Percentiles rank a stretch among this genome's conserved stretches.
Conservation (phyloP, 2,888 invertebrate genomes). For the Plagodis pulveraria region DNA sequence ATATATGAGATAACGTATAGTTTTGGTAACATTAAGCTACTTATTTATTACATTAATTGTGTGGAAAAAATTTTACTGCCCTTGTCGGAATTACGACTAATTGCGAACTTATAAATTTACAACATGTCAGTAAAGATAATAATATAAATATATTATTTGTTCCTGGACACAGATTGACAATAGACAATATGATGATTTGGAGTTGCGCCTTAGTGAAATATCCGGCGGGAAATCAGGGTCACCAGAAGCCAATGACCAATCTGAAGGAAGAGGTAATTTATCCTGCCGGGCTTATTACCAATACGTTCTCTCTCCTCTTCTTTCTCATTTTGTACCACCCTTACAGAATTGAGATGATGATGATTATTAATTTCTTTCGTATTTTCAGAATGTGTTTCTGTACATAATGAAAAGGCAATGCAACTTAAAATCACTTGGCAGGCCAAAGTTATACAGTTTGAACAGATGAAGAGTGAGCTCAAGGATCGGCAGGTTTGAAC, state of each 20-base stretch:
- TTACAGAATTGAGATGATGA: neutral
- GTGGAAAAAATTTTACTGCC: too few species aligned
- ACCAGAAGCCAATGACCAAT: constrained; percentile 32
- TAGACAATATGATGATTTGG: constrained; percentile 57
- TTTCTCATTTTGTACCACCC: too few species aligned
- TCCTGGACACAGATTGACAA: constrained; percentile 54
- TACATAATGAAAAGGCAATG: constrained; percentile 47
- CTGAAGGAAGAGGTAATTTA: constrained; percentile 44
- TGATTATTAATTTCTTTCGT: constrained; percentile 9
- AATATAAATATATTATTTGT: neutral
- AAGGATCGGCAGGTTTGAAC: constrained; percentile 60
- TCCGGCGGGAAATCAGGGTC: constrained; percentile 31
- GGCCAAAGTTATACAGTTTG: constrained; percentile 59
- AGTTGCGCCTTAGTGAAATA: constrained; percentile 44
- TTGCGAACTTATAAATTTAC: too few species aligned
- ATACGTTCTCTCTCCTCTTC: too few species aligned
- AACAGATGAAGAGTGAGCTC: constrained; percentile 66
- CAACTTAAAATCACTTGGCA: constrained; percentile 61
- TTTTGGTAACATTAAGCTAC: too few species aligned
- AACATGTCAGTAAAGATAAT: neutral
- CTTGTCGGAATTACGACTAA: too few species aligned
- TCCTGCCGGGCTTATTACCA: neutral
- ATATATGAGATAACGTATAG: too few species aligned
- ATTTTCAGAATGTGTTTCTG: constrained; percentile 52
- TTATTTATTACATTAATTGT: too few species aligned